phyloP scores from a whole-genome alignment of 2,888 invertebrate genomes.

The Tipula unca region DNA sequence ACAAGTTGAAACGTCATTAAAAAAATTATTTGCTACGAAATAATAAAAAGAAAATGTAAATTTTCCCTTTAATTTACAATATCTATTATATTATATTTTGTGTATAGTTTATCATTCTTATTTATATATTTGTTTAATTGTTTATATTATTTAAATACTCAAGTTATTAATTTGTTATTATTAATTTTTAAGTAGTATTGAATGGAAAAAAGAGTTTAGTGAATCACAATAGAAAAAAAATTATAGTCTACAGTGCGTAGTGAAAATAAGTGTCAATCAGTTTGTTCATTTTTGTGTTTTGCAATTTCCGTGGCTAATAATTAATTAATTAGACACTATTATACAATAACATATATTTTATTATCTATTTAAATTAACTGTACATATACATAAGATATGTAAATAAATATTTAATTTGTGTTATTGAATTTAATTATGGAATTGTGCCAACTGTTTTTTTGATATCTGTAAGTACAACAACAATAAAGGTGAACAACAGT shows the following conservation, averaged over 20 bases:
- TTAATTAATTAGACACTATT: neutral
- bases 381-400: neutral
- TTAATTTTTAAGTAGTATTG: neutral
- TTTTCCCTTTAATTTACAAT: neutral
- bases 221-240: neutral
- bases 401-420: neutral
- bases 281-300: neutral
- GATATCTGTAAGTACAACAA: neutral
- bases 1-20: constrained; percentile 16
- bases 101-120: neutral
- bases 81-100: neutral
- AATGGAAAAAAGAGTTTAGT: neutral
- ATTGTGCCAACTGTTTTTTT: constrained; percentile 9
- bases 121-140: neutral
- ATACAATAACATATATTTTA: neutral
- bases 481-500: neutral
- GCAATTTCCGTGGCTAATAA: neutral
- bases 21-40: neutral
- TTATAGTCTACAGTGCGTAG: neutral
- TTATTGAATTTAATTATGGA: constrained; percentile 16
- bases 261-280: neutral
- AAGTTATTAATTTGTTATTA: neutral
- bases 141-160: neutral
- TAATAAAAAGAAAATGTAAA: neutral
- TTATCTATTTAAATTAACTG: neutral